phyloP scores from a whole-genome alignment of 92 coral and sea anemone species.

The Galaxea fascicularis region DNA sequence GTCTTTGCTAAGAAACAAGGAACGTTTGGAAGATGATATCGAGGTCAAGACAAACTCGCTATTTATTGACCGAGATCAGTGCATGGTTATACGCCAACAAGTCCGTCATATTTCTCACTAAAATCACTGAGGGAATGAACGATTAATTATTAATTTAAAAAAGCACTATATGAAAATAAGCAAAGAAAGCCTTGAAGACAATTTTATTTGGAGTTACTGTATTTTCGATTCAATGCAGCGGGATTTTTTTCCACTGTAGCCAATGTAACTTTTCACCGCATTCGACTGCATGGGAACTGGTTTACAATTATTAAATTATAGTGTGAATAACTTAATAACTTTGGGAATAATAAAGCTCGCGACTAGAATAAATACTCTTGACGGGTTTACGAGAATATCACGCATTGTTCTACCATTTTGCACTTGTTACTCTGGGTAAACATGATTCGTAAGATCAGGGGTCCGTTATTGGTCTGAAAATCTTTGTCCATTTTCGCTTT shows the following conservation, averaged over 20 bases:
- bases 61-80: slow-evolving; percentile 95
- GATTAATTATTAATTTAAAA: not conserved
- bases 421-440: no score
- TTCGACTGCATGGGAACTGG: not conserved
- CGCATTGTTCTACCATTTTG: not conserved
- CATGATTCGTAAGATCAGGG: no score
- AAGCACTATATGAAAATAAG: not conserved
- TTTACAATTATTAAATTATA: not conserved
- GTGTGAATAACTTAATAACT: not conserved
- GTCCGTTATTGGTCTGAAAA: not conserved
- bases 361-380: no score
- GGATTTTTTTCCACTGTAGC: not conserved
- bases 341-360: not conserved
- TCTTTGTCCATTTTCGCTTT: not conserved
- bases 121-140: not conserved
- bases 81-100: slow-evolving; percentile 93
- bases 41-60: slow-evolving; percentile 95
- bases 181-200: not conserved
- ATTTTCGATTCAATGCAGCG: not conserved
- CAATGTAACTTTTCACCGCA: not conserved
- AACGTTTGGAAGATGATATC: slow-evolving; percentile 92
- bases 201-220: not conserved
- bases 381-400: not conserved
- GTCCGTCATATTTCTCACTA: slow-evolving; percentile 95
- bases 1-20: slow-evolving; percentile 90